These are phyloP conservation scores for Dolichoris vasculosae DNA, from an alignment of 1,140 invertebrate species.

Conservation along the genomic window DNA sequence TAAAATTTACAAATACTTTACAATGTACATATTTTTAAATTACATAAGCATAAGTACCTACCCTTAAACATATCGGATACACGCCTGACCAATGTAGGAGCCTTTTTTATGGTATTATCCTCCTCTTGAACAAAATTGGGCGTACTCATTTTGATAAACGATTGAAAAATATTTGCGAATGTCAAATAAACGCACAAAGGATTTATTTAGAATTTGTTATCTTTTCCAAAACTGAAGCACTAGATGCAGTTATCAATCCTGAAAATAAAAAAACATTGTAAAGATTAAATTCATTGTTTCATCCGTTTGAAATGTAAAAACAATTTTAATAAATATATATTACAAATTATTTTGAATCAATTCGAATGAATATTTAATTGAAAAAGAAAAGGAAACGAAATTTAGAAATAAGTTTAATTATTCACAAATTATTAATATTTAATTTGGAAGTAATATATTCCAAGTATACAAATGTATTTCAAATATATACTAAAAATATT, in stretches of 20 bases:
- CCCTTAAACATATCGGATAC: constrained; percentile 70
- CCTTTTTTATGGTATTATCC: constrained; percentile 57
- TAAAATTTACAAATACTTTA: constrained; percentile 36
- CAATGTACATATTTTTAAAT: neutral
- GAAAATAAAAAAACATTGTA: constrained; percentile 27
- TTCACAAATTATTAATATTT: neutral
- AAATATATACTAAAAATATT: neutral
- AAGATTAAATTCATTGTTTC: constrained; percentile 19
- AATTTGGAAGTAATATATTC: neutral
- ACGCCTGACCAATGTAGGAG: constrained; percentile 65
- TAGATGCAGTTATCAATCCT: constrained; percentile 50
- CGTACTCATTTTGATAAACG: constrained; percentile 52
- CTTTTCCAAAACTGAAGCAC: constrained; percentile 33
- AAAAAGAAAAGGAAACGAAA: constrained; percentile 1
- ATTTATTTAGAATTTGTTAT: constrained; percentile 42
- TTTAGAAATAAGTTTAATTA: neutral
- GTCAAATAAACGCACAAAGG: neutral
- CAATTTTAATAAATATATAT: neutral
- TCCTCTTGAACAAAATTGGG: constrained; percentile 54
- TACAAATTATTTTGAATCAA: constrained; percentile 5
- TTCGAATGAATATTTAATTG: constrained; percentile 5
- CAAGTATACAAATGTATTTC: neutral
- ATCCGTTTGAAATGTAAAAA: neutral
- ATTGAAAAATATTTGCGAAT: neutral
- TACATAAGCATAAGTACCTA: constrained; percentile 41